Evolutionary conservation across 2,113 vertebrate genomes (phyloP), one percentile per base, ranked within the genome.

Genomic region (pig (Sus scrofa)): DNA sequence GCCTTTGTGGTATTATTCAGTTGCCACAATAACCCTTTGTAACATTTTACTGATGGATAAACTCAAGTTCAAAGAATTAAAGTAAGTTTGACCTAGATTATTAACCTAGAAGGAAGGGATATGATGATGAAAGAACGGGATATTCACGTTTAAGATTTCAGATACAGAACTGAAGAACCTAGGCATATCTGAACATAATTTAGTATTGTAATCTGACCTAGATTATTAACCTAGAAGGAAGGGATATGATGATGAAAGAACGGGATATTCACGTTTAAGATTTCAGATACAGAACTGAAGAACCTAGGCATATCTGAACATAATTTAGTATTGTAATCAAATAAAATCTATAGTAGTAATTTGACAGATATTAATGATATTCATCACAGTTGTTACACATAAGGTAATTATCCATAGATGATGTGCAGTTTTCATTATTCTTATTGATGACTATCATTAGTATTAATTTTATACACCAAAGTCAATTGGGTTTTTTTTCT

Each of bases 361-460:
- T 37, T 84, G 94, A 93, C 54, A 95, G 86, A 82, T 91, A 96
- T 54, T 95, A 96, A 96, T 82, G 92, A 93, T 18, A 44, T 44
- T 82, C 89, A 93, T 93, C 92, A 91, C 19, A 63, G 26, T 60
- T 93, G 86, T 91, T 86, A 81, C 58, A 86, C 32, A 39, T 81
- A 88, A 95, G 95, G 86, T 91, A 96, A 96, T 95, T 89, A 91
- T 60, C 89, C 95, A 95, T 58, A 90, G 71, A 93, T 91, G 94
- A 96, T 93, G 65, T 85, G 89, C 71, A 81, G 37, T 88, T 91
- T 93, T 96, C 34, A 91, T 95, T 85, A 97, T 62, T 91, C 81
- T 96, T 96, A 97, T 94, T 95, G 94, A 96, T 95, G 78, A 96
- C 82, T 56, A 71, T 82, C 86, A 68, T 97, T 93, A 95, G 86